These are phyloP conservation scores for Microcebus tavaratra DNA, from an alignment of 2,113 vertebrate genomes.

Conservation along the genomic window DNA sequence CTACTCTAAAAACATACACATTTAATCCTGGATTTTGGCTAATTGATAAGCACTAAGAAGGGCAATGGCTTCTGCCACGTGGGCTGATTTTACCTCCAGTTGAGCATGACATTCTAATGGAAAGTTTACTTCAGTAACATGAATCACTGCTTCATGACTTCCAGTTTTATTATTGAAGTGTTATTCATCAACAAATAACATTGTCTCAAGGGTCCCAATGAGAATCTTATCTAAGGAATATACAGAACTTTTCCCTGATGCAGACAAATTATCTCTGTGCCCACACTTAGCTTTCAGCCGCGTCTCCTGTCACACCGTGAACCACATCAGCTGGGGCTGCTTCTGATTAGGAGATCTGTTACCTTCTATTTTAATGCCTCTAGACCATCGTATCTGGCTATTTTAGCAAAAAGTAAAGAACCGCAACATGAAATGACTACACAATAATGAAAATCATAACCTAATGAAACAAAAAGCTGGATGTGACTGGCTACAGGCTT, in stretches of 20 bases:
- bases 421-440: too few relatives aligned
- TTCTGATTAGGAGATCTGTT: too few relatives aligned
- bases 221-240: not conserved
- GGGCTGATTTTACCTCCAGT: not conserved
- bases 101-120: not conserved
- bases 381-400: too few relatives aligned
- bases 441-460: too few relatives aligned
- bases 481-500: rapidly evolving
- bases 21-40: not conserved
- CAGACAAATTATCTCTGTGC: not conserved
- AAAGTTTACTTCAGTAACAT: not conserved
- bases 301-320: not conserved
- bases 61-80: not conserved
- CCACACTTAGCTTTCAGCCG: not conserved
- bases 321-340: not conserved
- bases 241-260: not conserved
- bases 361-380: not conserved
- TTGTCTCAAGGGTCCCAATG: not conserved
- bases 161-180: not conserved
- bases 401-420: too few relatives aligned
- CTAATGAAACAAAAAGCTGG: not conserved
- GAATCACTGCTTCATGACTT: not conserved
- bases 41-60: not conserved
- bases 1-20: rapidly evolving
- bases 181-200: not conserved